These are phyloP conservation scores for Scaptomyza graminum DNA, from an alignment of 1,140 invertebrate genomes.

Conservation along the genomic window DNA sequence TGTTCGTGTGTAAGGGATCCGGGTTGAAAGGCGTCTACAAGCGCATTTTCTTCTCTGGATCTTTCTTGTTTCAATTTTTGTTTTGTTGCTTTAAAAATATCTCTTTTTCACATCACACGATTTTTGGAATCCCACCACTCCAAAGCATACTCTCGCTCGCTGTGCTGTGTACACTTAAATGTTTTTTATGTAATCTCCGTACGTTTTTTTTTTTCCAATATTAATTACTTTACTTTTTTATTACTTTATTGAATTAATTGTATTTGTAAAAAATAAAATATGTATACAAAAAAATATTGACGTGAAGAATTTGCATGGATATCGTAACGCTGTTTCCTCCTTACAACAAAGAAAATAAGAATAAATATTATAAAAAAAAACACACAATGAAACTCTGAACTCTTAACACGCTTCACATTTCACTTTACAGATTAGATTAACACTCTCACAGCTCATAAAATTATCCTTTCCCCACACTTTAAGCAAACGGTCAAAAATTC, in stretches of 20 bases:
- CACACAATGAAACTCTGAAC: constrained; percentile 14
- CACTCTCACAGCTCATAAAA: constrained; percentile 10
- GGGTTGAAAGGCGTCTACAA: not conserved
- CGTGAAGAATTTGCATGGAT: constrained; percentile 84
- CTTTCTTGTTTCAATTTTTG: constrained; percentile 9
- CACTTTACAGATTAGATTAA: constrained; percentile 5
- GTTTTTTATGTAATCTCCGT: constrained; percentile 6
- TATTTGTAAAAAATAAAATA: constrained; percentile 63
- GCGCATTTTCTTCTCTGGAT: not conserved
- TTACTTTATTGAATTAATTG: constrained; percentile 52
- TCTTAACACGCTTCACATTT: constrained; percentile 9
- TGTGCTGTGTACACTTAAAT: constrained; percentile 30
- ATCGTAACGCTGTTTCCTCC: constrained; percentile 81
- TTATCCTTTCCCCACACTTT: not conserved
- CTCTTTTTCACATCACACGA: constrained; percentile 5
- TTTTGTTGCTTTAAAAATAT: constrained; percentile 17
- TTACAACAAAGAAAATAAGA: constrained; percentile 31
- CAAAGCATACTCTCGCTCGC: constrained; percentile 20
- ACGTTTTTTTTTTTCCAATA: constrained; percentile 8
- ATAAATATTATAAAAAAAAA: not conserved
- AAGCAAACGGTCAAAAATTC: not conserved
- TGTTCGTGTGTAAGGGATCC: constrained; percentile 6
- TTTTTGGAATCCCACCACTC: constrained; percentile 24
- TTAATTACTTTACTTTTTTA: constrained; percentile 37
- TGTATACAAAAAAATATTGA: constrained; percentile 38